Evolutionary conservation across 2,888 invertebrate species (phyloP), one percentile per base, ranked within the genome.

Genomic region (Tipula lateralis): DNA sequence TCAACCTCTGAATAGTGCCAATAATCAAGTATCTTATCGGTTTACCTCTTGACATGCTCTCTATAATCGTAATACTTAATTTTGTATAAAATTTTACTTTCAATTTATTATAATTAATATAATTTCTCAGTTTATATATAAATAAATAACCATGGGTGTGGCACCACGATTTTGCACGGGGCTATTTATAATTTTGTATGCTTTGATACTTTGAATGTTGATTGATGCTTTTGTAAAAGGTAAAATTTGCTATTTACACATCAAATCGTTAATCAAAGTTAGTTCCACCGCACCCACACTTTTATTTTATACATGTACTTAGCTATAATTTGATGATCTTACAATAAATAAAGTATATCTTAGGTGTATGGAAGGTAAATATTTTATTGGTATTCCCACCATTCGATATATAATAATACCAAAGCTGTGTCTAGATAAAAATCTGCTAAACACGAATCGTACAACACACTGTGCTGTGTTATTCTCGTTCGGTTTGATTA

Each of bases 191-290:
- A 50, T 19, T 5, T 7, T 19, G n/a, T n/a, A n/a, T n/a, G n/a
- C n/a, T n/a, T n/a, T n/a, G n/a, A n/a, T n/a, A n/a, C n/a, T 66
- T 66, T 66, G 24, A 66, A 66, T 24, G 19, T 19, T 66, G 66
- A 66, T 66, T 66, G 66, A 66, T 66, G 66, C 66, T 66, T 66
- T 66, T 24, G 66, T 66, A 66, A 66, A 66, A 66, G 66, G 66
- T 66, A 66, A 66, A 66, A 66, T 66, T 24, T 9, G 24, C 66
- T 19, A 12, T 5, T 9, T 66, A 24, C 19, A 66, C 66, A 66
- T 66, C 66, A 12, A 24, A 66, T 66, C 66, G 66, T 66, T 66
- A 66, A 66, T 66, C 66, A 66, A 66, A 19, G 24, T 66, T 66
- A 24, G 66, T 66, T 24, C 3, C 66, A 66, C 66, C 66, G 9